These are phyloP conservation scores for Drosophila quinaria DNA, from an alignment of 2,888 invertebrate genomes.

Conservation along the genomic window DNA sequence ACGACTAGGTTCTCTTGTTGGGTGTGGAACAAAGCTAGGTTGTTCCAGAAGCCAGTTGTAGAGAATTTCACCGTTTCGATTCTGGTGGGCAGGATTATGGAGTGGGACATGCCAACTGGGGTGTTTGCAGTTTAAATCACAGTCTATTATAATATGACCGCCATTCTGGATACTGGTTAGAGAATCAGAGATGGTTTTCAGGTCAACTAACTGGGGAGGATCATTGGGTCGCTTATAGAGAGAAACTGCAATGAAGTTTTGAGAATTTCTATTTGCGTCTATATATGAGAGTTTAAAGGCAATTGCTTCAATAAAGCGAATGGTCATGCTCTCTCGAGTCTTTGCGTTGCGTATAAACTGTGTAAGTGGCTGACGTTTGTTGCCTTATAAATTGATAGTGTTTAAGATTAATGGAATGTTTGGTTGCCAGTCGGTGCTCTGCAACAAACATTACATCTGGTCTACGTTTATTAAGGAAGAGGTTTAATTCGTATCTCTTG, in stretches of 20 bases:
- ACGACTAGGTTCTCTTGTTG: constrained; percentile 2
- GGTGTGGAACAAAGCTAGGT: too few species aligned
- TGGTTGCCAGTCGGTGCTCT: constrained; percentile 3
- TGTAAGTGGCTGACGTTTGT: too few species aligned
- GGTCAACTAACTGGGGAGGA: neutral
- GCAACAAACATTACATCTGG: constrained; percentile 14
- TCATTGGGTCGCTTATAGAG: constrained; percentile 10
- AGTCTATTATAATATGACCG: neutral
- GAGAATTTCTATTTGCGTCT: neutral
- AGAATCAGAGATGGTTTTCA: neutral
- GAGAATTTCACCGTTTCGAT: neutral
- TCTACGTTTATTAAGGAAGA: neutral
- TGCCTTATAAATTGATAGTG: constrained; percentile 1
- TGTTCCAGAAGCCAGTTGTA: neutral
- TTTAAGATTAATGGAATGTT: neutral
- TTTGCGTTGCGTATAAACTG: constrained; percentile 7
- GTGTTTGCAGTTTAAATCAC: constrained; percentile 17
- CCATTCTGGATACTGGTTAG: neutral
- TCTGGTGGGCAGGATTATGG: neutral
- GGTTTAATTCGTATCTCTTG: constrained; percentile 16
- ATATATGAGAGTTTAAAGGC: neutral
- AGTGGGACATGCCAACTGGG: constrained; percentile 16
- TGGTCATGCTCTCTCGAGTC: neutral
- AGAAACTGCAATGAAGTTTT: too few species aligned
- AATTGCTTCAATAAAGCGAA: constrained; percentile 4